Evolutionary conservation across 2,888 invertebrate species (phyloP).

Genomic region (Brachyptera risi): DNA sequence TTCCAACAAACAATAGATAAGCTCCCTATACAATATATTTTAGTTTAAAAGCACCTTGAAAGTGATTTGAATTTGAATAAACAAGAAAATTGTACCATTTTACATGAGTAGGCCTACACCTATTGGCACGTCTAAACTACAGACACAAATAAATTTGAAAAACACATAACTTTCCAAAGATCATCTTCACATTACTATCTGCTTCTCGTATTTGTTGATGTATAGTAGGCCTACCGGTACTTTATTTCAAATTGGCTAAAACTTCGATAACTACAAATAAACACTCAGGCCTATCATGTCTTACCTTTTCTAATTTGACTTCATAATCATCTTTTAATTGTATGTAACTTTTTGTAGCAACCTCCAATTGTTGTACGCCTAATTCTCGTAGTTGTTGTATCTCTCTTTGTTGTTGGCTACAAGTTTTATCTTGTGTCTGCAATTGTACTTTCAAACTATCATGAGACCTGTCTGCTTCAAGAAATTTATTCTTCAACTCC

Average conservation of each 20-base stretch:
- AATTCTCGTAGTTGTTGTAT: constrained; percentile 24
- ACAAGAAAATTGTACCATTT: no score
- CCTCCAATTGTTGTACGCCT: constrained; percentile 23
- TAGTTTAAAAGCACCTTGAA: no score
- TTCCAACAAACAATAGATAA: no score
- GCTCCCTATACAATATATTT: background rate
- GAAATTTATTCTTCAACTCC: constrained; percentile 38
- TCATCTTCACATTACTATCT: background rate
- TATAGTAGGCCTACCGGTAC: no score
- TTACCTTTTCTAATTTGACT: constrained; percentile 45
- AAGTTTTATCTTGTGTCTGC: constrained; percentile 40
- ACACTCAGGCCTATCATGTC: no score
- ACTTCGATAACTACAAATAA: no score
- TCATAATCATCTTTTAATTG: constrained; percentile 46
- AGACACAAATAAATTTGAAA: background rate
- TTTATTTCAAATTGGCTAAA: no score
- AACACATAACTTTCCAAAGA: background rate
- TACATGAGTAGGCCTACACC: no score
- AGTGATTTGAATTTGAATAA: no score
- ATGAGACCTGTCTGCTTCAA: constrained; percentile 38
- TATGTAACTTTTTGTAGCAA: constrained; percentile 20
- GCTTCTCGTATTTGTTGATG: no score
- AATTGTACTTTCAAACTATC: constrained; percentile 39
- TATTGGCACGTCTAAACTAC: no score
- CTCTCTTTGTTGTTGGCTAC: constrained; percentile 40